Percentiles rank a stretch among this genome's conserved stretches.
Conservation (phyloP, 2,888 invertebrate genomes). For the Aphidius colemani region DNA sequence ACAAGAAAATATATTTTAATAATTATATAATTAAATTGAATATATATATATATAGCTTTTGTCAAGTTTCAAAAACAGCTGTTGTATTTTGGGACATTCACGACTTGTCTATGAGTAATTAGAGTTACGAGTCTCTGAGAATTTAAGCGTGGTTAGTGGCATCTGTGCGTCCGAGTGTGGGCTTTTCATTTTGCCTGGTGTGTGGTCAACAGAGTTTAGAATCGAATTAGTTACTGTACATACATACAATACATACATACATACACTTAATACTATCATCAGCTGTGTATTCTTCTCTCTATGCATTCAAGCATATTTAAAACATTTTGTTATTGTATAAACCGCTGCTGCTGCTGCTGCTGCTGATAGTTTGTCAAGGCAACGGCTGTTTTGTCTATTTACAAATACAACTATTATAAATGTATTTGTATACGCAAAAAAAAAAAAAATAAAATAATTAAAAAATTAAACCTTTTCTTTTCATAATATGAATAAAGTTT, state of each 20-base stretch:
- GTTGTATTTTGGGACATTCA: slow-evolving; percentile 48
- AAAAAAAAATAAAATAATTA: no score
- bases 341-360: no score
- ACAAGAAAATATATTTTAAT: background rate
- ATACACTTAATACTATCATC: no score
- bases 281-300: no score
- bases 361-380: slow-evolving; percentile 40
- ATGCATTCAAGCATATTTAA: no score
- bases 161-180: slow-evolving; percentile 55
- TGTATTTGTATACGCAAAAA: no score
- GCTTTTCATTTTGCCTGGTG: slow-evolving; percentile 33
- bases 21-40: no score
- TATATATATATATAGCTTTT: slow-evolving; percentile 36
- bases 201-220: slow-evolving; percentile 58
- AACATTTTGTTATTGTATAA: no score
- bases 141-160: slow-evolving; percentile 60
- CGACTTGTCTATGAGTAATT: slow-evolving; percentile 60
- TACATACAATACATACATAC: no score
- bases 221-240: slow-evolving; percentile 58
- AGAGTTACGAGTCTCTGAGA: slow-evolving; percentile 58
- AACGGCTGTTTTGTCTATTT: slow-evolving; percentile 35
- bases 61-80: slow-evolving; percentile 59
- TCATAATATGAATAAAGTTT: no score
- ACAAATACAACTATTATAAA: no score
- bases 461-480: no score